Evolutionary conservation across 2,888 invertebrate species (phyloP), one percentile per base, ranked within the genome.

Genomic region (Diadegma fenestrale): DNA sequence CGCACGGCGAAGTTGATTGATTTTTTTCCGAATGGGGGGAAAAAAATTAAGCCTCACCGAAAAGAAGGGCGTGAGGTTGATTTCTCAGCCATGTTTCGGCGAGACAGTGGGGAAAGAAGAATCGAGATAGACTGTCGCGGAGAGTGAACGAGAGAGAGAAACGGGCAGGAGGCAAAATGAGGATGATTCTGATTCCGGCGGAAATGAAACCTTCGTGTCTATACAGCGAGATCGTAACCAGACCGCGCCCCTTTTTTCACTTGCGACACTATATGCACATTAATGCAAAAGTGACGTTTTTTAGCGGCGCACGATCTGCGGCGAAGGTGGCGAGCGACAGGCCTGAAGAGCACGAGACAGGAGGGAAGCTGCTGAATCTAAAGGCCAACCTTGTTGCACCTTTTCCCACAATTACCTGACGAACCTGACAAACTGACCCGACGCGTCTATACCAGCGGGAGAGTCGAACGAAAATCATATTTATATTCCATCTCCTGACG

Each of bases 181-280:
- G 75, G 82, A 91, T 88, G 90, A 89, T 89, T 91, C 90, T 90
- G 92, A 92, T 92, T 93, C 93, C 93, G 91, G 88, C 91, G 93
- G 93, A 93, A 93, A 93, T 92, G 92, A 93, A 91, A 89, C 90
- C 91, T 91, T 91, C 90, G 91, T 90, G 90, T 89, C 89, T 68
- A 68, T 68, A 68, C 88, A 88, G 86, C 86, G 80, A 83, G 78
- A 79, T 85, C 84, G 76, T 86, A 83, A 45, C 83, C 83, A 79
- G 84, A 87, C 84, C 77, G 82, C 85, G 64, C 85, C 63, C 48
- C 73, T 84, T 75, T 58, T 79, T 71, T 17, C 72, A 63, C 51
- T n/a, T 63, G 1, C 43, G 19, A 19, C 80, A 58, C 58, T 14
- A 30, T 26, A 68, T 54, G 33, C 58, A 33, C 54, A 63, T 61